Evolutionary conservation across 2,888 invertebrate genomes (phyloP).

Genomic region (Alloscopus bannaensis): DNA sequence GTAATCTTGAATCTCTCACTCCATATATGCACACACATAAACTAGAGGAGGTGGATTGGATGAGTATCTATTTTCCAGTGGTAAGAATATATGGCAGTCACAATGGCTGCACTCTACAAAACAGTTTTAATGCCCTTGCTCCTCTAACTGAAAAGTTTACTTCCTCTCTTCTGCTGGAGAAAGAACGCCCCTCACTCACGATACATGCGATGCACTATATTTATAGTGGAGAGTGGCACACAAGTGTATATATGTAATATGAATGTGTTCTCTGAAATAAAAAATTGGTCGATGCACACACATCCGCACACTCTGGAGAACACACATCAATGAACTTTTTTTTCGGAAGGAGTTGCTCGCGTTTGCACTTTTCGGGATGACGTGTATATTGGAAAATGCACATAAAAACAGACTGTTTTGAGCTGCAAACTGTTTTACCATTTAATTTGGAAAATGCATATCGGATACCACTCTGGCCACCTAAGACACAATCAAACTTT

Average conservation of each 20-base stretch:
- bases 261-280: conserved; percentile 2
- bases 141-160: conserved; percentile 29
- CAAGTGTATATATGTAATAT: not conserved
- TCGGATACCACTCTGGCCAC: too few relatives aligned
- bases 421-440: too few relatives aligned
- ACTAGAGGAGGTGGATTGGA: too few relatives aligned
- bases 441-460: too few relatives aligned
- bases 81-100: conserved; percentile 6
- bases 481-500: too few relatives aligned
- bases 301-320: not conserved
- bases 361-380: conserved; percentile 15
- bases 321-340: not conserved
- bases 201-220: conserved; percentile 18
- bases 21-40: too few relatives aligned
- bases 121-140: conserved; percentile 34
- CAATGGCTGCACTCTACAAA: conserved; percentile 14
- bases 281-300: conserved; percentile 13
- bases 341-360: conserved; percentile 18
- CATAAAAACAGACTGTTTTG: too few relatives aligned
- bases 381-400: too few relatives aligned
- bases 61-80: not conserved
- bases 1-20: conserved; percentile 11
- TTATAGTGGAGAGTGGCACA: too few relatives aligned
- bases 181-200: conserved; percentile 48
- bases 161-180: conserved; percentile 27